Base-by-base conservation (phyloP, 2,113 vertebrate species). In the Rutilus rutilus region DNA sequence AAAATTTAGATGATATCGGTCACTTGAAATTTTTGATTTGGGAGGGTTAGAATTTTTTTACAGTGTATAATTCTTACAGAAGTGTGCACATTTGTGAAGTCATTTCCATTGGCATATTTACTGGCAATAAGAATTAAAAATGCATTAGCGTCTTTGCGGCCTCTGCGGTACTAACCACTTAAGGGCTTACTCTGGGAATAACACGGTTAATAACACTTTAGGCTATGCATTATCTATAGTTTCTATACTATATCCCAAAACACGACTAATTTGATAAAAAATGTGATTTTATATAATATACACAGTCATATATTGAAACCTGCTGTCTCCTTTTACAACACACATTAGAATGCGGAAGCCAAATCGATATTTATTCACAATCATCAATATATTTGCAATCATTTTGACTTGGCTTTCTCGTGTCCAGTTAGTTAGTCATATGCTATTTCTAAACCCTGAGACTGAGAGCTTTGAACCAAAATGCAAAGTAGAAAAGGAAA, bases 401-500 rank as follows among this genome's bases (percentile, higher is more conserved):
- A 15, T 74, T 71, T 71, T 39, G 33, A 71, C 33, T 3, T n/a
- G 30, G 33, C 8, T 69, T 33, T 21, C 1, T 36, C 1, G 6
- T 36, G 76, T 47, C 2, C 52, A 78, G 21, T n/a, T 59, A 25
- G 23, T 19, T 62, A 42, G 14, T 45, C 59, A 64, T 19, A 42
- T 79, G 57, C 77, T 42, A 4, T 62, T 78, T 62, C 14, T 45
- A 25, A 62, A 45, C 78, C 23, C 36, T 27, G 5, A 17, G 23
- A 59, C 52, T n/a, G 23, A 76, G 45, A 11, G 14, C 45, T 76
- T 8, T 76, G 7, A 76, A 17, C 15, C 52, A 62, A 17, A 23
- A 64, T 45, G 39, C 36, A 80, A 64, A 64, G 14, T 64, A 62
- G 21, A 80, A 80, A 47, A 80, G 78, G 27, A 80, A 81, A 81